Conservation (phyloP, 2,888 invertebrate genomes). For the Auanema sp. region DNA sequence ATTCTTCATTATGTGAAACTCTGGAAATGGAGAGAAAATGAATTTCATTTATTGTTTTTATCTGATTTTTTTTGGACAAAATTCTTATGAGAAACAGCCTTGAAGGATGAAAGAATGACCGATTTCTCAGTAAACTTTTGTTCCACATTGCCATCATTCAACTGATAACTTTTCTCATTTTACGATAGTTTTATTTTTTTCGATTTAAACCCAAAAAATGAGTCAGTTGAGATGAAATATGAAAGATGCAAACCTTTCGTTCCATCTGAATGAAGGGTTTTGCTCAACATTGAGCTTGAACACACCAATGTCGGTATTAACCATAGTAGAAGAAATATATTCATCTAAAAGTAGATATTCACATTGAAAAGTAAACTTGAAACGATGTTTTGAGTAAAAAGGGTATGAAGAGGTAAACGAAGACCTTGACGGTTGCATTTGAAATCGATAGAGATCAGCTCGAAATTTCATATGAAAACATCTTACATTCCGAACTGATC, state of each 20-base stretch:
- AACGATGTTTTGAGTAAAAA: slow-evolving; percentile 10
- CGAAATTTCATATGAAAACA: no score
- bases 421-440: slow-evolving; percentile 12
- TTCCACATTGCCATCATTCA: not conserved
- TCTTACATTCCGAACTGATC: no score
- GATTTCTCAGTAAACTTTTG: not conserved
- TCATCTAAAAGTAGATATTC: not conserved
- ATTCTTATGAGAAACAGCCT: not conserved
- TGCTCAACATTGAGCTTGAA: slow-evolving; percentile 23
- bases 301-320: no score
- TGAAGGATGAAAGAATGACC: slow-evolving; percentile 5
- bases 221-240: no score
- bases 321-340: no score
- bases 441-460: no score
- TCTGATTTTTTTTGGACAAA: not conserved
- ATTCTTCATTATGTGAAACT: slow-evolving; percentile 41
- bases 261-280: slow-evolving; percentile 41
- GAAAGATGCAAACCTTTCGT: slow-evolving; percentile 27
- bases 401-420: slow-evolving; percentile 16
- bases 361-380: not conserved
- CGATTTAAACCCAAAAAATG: no score
- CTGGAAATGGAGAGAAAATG: slow-evolving; percentile 22
- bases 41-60: not conserved
- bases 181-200: no score
- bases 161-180: no score